Conservation (phyloP, 2,797 vertebrate genomes). For the Xenops minutus region DNA sequence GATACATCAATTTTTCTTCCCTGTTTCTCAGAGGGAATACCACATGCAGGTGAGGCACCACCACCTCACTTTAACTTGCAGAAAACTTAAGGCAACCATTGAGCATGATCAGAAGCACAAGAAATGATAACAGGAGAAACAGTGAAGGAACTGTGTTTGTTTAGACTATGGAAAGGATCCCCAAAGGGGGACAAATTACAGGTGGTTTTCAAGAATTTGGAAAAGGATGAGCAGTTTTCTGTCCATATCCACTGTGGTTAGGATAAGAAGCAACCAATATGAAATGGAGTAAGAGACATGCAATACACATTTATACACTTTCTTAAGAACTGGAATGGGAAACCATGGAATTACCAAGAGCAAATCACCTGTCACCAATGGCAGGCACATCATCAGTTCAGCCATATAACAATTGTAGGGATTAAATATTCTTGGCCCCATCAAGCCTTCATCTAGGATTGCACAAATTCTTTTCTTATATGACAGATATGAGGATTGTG, state of each 20-base stretch:
- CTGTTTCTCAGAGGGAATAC: neutral
- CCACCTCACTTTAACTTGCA: rapidly evolving
- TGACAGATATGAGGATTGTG: neutral
- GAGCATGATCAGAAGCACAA: neutral
- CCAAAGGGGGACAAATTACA: neutral
- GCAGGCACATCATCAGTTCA: neutral
- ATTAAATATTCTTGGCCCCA: neutral
- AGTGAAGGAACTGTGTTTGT: neutral
- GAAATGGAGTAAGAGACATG: neutral
- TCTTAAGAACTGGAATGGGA: neutral
- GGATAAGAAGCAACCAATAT: neutral
- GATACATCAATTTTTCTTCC: neutral
- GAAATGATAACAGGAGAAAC: neutral
- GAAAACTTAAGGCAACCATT: neutral
- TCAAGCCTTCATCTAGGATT: neutral
- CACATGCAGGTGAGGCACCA: neutral
- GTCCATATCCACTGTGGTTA: neutral
- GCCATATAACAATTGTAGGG: neutral
- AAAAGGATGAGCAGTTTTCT: neutral
- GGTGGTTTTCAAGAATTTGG: neutral
- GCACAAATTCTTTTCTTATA: neutral
- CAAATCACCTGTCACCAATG: neutral
- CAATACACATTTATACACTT: neutral
- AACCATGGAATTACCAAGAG: neutral
- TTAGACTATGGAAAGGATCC: neutral